Evolutionary conservation across 2,888 invertebrate genomes (phyloP), one percentile per base, ranked within the genome.

Genomic region (Drosophila kuntzei): DNA sequence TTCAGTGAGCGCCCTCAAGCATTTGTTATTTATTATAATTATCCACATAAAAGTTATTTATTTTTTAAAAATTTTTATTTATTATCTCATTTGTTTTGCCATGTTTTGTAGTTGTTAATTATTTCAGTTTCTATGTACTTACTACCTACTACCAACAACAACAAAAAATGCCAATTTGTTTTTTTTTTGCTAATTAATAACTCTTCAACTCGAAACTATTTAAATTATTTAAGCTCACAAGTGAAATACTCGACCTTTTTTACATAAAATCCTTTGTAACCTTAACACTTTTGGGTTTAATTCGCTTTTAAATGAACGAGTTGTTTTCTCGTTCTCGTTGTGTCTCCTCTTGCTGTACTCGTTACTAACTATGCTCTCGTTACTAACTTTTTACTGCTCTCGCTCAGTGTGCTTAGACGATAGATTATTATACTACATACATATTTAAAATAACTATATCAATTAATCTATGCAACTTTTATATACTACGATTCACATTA

Each of bases 141-240:
- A 14, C 16, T 36, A 46, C 22, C 25, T 49, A 63, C 37, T 46
- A 18, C 25, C 22, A 63, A 58, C 50, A 64, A 37, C 6, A 60
- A 64, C 66, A 71, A 60, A 64, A 71, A 71, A 59, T 76, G 75
- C 75, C 75, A 75, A 75, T 75, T 75, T 75, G 72, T 75, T 72
- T 54, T 50, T 67, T 11, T 49, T 37, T 49, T 14, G 22, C 49
- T 57, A 60, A 55, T 49, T 55, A 20, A 8, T 29, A 57, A 59
- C 37, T 41, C 20, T 53, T 27, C 0, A 57, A 41, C 39, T 59
- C 9, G 37, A 44, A 7, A 12, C 20, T 37, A 20, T 8, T 7
- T 16, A 18, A 39, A 39, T 3, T 3, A 29, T 6, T 6, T 9
- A 29, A 39, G 20, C 49, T 54, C 29, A 2, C 5, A 11, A 54